Percentiles rank a stretch among this genome's conserved stretches.
phyloP scores from a whole-genome alignment of 2,888 invertebrate species.

The Sthenelais limicola region DNA sequence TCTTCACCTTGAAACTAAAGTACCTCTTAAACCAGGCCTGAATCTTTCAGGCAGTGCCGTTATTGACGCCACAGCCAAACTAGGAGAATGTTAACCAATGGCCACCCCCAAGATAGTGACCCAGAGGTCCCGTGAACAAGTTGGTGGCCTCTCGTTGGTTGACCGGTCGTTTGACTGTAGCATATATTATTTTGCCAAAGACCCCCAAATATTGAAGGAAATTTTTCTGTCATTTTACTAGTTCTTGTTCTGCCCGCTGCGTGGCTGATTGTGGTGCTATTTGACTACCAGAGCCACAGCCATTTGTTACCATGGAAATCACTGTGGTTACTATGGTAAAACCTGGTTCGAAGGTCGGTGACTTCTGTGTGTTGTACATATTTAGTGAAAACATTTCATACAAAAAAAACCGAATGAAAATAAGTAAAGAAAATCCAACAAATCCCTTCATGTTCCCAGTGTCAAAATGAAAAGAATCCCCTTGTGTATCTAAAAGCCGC shows the following conservation, averaged over 20 bases:
- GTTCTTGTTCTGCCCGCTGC: constrained; percentile 29
- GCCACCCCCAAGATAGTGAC: constrained; percentile 10
- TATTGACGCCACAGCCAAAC: constrained; percentile 28
- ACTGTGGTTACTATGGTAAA: too few relatives aligned
- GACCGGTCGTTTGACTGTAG: constrained; percentile 19
- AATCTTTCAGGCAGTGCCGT: constrained; percentile 38
- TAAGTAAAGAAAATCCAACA: too few relatives aligned
- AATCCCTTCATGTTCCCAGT: too few relatives aligned
- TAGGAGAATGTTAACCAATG: too few relatives aligned
- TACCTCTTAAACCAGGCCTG: constrained; percentile 32
- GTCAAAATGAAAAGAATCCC: too few relatives aligned
- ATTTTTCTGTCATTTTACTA: constrained; percentile 12
- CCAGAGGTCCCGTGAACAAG: constrained; percentile 3
- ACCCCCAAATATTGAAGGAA: not conserved
- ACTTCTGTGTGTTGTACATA: too few relatives aligned
- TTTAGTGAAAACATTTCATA: too few relatives aligned
- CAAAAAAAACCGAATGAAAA: too few relatives aligned
- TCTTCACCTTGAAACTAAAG: constrained; percentile 39
- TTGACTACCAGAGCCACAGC: constrained; percentile 6
- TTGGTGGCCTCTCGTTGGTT: constrained; percentile 5
- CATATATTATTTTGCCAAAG: constrained; percentile 32
- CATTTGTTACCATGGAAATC: constrained; percentile 12
- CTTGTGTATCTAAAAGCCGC: too few relatives aligned
- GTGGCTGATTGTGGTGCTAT: constrained; percentile 33
- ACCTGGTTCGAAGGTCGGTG: too few relatives aligned